phyloP scores from a whole-genome alignment of 2,797 vertebrate genomes.

The Synanceia verrucosa region DNA sequence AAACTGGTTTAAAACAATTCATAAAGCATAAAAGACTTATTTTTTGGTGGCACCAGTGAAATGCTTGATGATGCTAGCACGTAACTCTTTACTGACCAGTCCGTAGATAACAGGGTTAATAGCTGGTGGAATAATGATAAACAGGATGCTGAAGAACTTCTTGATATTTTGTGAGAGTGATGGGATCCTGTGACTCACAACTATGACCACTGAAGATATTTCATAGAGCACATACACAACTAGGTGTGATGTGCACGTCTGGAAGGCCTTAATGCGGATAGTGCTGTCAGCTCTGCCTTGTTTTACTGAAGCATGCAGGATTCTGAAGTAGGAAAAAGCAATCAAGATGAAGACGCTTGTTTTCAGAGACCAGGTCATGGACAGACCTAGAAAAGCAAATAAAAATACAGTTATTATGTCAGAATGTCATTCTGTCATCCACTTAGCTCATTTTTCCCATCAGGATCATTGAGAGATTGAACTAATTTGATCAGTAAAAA shows the following conservation, averaged over 20 bases:
- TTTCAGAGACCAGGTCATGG: background rate
- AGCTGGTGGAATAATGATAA: background rate
- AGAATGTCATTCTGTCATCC: background rate
- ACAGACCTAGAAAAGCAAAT: background rate
- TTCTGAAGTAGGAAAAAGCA: background rate
- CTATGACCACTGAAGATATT: background rate
- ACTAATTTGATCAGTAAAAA: too few species aligned
- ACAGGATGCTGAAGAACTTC: background rate
- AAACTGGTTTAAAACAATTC: background rate
- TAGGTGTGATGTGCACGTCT: background rate
- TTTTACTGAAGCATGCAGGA: background rate
- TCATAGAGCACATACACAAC: background rate
- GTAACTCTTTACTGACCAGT: background rate
- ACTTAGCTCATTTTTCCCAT: background rate
- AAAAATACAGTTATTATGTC: background rate
- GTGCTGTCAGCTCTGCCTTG: background rate
- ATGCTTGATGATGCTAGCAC: background rate
- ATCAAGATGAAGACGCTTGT: background rate
- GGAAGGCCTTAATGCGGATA: background rate
- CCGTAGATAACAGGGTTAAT: background rate
- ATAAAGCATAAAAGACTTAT: too few species aligned
- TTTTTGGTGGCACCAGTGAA: too few species aligned
- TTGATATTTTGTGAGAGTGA: background rate
- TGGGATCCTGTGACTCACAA: background rate
- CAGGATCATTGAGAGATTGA: too few species aligned